A percentile compares a stretch with the other conserved stretches of the same genome.
Conservation (phyloP, 2,113 vertebrate species). For the Sinocyclocheilus rhinocerous region DNA sequence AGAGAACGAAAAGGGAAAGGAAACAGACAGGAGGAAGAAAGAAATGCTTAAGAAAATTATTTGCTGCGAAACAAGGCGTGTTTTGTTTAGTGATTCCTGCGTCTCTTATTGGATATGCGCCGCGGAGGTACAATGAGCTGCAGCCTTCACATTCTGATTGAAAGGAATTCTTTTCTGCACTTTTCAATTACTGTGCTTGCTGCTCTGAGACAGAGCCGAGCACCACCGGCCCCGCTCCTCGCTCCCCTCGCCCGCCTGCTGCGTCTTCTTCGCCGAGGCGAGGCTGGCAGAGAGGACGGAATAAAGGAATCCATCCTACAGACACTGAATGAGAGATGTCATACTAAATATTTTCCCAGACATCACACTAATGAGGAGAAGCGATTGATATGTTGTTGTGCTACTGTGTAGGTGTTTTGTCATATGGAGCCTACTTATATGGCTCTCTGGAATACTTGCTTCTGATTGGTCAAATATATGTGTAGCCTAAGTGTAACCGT, state of each 20-base stretch:
- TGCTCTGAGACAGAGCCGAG: slow-evolving; percentile 4
- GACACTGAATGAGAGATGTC: slow-evolving; percentile 46
- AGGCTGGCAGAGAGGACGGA: slow-evolving; percentile 51
- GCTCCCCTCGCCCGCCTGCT: slow-evolving; percentile 41
- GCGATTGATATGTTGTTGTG: background rate
- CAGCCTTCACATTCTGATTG: slow-evolving; percentile 65
- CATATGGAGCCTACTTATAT: background rate
- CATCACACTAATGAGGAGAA: slow-evolving; percentile 47
- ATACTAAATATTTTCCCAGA: slow-evolving; percentile 54
- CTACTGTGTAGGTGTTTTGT: slow-evolving; percentile 1
- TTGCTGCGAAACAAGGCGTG: slow-evolving; percentile 62
- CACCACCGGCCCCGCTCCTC: background rate
- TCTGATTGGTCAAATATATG: background rate
- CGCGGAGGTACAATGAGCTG: slow-evolving; percentile 60
- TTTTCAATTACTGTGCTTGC: slow-evolving; percentile 69
- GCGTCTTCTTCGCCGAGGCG: slow-evolving; percentile 38
- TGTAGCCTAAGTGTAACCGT: background rate
- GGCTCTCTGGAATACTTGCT: slow-evolving; percentile 1
- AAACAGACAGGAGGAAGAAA: slow-evolving; percentile 11
- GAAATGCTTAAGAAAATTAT: slow-evolving; percentile 59
- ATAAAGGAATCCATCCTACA: slow-evolving; percentile 26
- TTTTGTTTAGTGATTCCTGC: slow-evolving; percentile 67
- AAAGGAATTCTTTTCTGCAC: slow-evolving; percentile 69
- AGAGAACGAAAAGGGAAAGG: background rate
- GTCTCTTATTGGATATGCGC: slow-evolving; percentile 60